Evolutionary conservation across 2,888 invertebrate species (phyloP).

Genomic region (Metopia argyrocephala): DNA sequence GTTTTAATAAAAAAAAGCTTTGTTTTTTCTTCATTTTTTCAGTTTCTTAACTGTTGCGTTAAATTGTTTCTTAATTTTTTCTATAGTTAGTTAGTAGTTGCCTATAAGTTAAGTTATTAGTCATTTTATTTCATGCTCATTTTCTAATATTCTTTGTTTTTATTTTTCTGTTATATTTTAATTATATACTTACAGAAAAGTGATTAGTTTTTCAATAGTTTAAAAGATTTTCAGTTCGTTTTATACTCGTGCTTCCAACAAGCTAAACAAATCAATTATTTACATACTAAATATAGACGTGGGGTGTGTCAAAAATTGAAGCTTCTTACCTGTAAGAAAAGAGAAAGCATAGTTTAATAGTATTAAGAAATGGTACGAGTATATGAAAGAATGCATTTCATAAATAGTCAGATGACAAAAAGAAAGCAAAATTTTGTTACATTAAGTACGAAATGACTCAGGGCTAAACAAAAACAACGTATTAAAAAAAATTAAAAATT

Average conservation of each 20-base stretch:
- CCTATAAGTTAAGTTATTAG: conserved; percentile 21
- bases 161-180: not conserved
- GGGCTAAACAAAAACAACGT: too few species aligned
- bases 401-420: too few species aligned
- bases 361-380: too few species aligned
- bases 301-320: not conserved
- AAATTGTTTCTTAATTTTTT: not conserved
- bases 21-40: not conserved
- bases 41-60: not conserved
- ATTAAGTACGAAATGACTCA: too few species aligned
- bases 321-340: not conserved
- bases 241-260: not conserved
- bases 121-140: not conserved
- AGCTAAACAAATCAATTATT: not conserved
- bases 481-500: too few species aligned
- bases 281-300: not conserved
- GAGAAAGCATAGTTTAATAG: too few species aligned
- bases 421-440: too few species aligned
- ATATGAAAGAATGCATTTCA: too few species aligned
- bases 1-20: not conserved
- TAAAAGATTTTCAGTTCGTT: not conserved
- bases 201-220: not conserved
- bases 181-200: not conserved
- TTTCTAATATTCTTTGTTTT: not conserved
- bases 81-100: conserved; percentile 9